These are phyloP conservation scores for Hypolimnas misippus DNA, from an alignment of 2,888 invertebrate genomes.

Conservation along the genomic window DNA sequence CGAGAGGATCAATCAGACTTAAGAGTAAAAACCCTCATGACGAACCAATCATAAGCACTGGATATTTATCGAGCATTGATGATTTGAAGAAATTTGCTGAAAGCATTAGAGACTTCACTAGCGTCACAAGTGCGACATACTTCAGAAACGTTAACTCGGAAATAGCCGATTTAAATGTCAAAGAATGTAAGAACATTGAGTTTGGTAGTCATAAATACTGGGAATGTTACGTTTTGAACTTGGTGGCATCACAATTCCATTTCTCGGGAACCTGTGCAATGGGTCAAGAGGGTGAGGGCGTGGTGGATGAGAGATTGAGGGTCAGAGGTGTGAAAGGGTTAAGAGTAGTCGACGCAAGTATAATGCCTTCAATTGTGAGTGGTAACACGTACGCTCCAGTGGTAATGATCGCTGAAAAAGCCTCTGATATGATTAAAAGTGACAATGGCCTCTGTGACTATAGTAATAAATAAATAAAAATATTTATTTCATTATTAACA, in stretches of 20 bases:
- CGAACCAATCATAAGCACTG: constrained; percentile 50
- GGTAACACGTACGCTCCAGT: constrained; percentile 85
- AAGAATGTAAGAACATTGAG: constrained; percentile 50
- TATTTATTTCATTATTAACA: too few species aligned
- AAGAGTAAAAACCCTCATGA: constrained; percentile 53
- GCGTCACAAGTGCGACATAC: constrained; percentile 46
- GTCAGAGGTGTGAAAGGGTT: constrained; percentile 83
- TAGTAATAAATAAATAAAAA: too few species aligned
- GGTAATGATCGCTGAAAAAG: constrained; percentile 86
- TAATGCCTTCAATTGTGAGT: constrained; percentile 85
- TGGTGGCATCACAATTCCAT: constrained; percentile 57
- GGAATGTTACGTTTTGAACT: constrained; percentile 58
- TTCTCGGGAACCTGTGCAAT: constrained; percentile 60
- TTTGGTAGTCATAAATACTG: constrained; percentile 59
- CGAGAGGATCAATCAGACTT: constrained; percentile 56
- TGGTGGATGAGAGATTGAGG: constrained; percentile 57
- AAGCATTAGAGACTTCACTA: constrained; percentile 47
- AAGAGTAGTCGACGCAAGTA: constrained; percentile 85
- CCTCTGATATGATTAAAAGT: constrained; percentile 82
- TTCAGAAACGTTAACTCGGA: constrained; percentile 44
- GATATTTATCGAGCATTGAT: constrained; percentile 50
- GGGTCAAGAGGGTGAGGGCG: constrained; percentile 56
- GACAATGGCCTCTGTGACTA: constrained; percentile 43
- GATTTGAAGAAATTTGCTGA: constrained; percentile 51
- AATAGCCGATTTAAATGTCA: constrained; percentile 48